These are phyloP conservation scores for Hapalemur alaotrensis DNA, from an alignment of 2,797 vertebrate species.

Conservation along the genomic window DNA sequence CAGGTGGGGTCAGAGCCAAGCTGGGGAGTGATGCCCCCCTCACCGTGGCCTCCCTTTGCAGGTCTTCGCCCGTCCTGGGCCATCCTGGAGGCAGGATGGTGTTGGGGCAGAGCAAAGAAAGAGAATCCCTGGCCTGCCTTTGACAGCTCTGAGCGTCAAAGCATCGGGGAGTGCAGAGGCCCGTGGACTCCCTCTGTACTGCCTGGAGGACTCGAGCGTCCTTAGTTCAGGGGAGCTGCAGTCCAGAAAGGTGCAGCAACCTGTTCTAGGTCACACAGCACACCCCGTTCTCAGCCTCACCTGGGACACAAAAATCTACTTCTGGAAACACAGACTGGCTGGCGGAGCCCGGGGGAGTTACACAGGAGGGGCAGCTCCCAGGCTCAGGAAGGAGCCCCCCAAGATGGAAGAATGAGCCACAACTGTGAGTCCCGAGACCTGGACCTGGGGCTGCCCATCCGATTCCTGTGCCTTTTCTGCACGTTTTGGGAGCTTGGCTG, in stretches of 20 bases:
- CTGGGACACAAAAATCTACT: too few species aligned
- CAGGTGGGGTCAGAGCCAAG: not conserved
- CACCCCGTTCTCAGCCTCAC: not conserved
- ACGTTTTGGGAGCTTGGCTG: not conserved
- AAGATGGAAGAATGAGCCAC: fast-evolving
- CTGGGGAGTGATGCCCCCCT: not conserved
- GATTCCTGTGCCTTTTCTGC: not conserved
- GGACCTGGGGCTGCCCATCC: fast-evolving
- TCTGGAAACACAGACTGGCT: not conserved
- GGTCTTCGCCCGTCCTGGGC: not conserved
- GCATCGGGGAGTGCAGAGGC: not conserved
- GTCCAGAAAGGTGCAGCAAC: not conserved
- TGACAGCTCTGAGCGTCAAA: not conserved
- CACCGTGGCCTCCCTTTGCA: fast-evolving
- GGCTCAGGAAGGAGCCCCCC: fast-evolving
- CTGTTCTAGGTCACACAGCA: not conserved
- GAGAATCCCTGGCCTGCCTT: not conserved
- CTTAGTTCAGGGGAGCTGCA: not conserved
- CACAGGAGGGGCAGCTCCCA: fast-evolving
- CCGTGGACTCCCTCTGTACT: not conserved
- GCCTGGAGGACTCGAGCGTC: not conserved
- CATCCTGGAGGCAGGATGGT: not conserved
- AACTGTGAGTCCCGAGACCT: fast-evolving
- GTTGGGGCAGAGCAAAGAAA: not conserved
- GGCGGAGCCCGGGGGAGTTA: too few species aligned